phyloP scores from a whole-genome alignment of 2,113 vertebrate genomes.

The Tenebrosternarchus preto region DNA sequence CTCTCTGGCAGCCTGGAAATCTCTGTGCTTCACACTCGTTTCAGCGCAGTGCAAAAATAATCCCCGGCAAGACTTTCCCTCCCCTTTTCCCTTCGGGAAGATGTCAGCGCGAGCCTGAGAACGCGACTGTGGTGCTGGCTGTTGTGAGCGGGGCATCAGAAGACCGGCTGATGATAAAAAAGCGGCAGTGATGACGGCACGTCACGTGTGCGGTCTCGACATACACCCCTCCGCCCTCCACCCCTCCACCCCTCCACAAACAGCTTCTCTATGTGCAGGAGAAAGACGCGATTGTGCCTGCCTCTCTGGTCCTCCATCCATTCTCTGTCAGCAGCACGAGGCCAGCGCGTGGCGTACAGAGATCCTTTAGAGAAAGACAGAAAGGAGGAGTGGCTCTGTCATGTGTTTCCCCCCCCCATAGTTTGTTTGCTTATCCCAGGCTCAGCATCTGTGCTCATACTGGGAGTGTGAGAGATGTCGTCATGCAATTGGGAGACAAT shows the following conservation, averaged over 20 bases:
- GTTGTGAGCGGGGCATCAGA: background rate
- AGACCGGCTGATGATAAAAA: slow-evolving; percentile 7
- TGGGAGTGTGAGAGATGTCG: background rate
- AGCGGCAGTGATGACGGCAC: slow-evolving; percentile 1
- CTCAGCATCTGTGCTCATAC: slow-evolving; percentile 14
- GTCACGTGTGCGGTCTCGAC: slow-evolving; percentile 28
- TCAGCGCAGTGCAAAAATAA: slow-evolving; percentile 14
- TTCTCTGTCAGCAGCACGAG: slow-evolving; percentile 10
- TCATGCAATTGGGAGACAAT: slow-evolving; percentile 6
- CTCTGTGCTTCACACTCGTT: slow-evolving; percentile 18
- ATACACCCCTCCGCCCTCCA: background rate
- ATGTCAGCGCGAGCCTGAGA: background rate
- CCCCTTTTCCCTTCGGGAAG: background rate
- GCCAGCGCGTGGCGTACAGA: slow-evolving; percentile 19
- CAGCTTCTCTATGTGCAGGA: slow-evolving; percentile 25
- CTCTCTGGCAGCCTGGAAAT: background rate
- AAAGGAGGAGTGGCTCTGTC: background rate
- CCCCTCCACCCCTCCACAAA: slow-evolving; percentile 15
- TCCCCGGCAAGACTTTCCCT: background rate
- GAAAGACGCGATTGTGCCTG: slow-evolving; percentile 39
- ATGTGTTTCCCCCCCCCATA: background rate
- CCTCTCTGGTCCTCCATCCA: slow-evolving; percentile 16
- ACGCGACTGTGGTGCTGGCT: background rate
- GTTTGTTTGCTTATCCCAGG: slow-evolving; percentile 29
- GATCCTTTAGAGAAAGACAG: slow-evolving; percentile 37